Conservation (phyloP, 2,888 invertebrate genomes). For the Hirtodrosophila trivittata region DNA sequence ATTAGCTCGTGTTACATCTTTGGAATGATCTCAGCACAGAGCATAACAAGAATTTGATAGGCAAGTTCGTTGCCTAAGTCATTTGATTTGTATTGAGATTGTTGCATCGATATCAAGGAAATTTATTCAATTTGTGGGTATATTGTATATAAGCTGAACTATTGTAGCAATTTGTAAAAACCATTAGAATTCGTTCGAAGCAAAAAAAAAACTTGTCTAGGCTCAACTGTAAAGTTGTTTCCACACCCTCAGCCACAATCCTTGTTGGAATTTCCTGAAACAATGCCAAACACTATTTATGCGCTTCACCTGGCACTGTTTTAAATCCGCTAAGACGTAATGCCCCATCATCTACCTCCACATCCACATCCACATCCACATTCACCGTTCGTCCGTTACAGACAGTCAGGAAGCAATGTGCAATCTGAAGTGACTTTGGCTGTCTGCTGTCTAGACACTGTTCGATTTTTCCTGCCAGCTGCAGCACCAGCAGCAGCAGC, state of each 20-base stretch:
- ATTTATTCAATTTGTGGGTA: background rate
- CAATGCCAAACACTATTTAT: conserved; percentile 20
- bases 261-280: conserved; percentile 1
- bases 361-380: conserved; percentile 18
- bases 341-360: conserved; percentile 17
- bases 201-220: background rate
- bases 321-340: conserved; percentile 23
- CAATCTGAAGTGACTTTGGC: conserved; percentile 78
- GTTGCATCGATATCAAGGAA: background rate
- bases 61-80: conserved; percentile 40
- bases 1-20: no score
- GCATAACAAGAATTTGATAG: conserved; percentile 2
- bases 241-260: conserved; percentile 3
- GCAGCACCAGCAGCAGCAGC: conserved; percentile 50
- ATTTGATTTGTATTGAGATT: conserved; percentile 17
- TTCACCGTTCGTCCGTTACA: conserved; percentile 49
- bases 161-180: background rate
- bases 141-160: background rate
- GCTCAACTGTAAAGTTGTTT: background rate
- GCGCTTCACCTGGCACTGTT: conserved; percentile 9
- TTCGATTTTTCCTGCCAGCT: conserved; percentile 73
- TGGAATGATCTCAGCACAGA: no score
- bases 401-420: conserved; percentile 79
- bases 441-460: conserved; percentile 78
- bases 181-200: background rate